These are phyloP conservation scores for Apamea monoglypha DNA, from an alignment of 2,888 invertebrate genomes.

Conservation along the genomic window DNA sequence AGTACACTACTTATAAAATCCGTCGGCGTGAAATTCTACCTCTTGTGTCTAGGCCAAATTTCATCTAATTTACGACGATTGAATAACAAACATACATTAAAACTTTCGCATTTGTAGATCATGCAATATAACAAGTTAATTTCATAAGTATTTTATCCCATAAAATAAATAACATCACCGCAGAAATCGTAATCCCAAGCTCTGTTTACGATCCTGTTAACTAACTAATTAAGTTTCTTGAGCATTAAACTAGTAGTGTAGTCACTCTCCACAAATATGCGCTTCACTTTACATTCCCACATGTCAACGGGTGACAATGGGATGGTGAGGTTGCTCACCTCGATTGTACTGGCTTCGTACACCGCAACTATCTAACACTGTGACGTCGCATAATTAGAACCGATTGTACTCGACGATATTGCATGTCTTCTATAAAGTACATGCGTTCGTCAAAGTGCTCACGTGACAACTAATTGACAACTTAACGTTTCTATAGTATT, in stretches of 20 bases:
- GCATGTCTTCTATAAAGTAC: constrained; percentile 54
- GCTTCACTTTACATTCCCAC: constrained; percentile 81
- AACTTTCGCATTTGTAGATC: constrained; percentile 9
- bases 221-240: constrained; percentile 67
- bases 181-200: constrained; percentile 27
- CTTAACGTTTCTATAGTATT: constrained; percentile 52
- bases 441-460: constrained; percentile 46
- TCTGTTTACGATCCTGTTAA: constrained; percentile 61
- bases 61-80: constrained; percentile 23
- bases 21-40: constrained; percentile 33
- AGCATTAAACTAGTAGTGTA: constrained; percentile 55
- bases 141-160: background rate
- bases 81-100: constrained; percentile 18
- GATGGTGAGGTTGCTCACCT: constrained; percentile 87
- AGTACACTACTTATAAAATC: background rate
- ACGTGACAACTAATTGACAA: constrained; percentile 62
- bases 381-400: constrained; percentile 85
- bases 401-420: constrained; percentile 71
- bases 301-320: constrained; percentile 83
- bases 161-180: background rate
- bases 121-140: constrained; percentile 1
- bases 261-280: constrained; percentile 71
- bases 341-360: constrained; percentile 70
- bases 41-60: constrained; percentile 21
- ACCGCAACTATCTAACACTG: constrained; percentile 77